Percentiles rank a stretch among this genome's conserved stretches.
Evolutionary conservation across 2,888 invertebrate genomes (phyloP).

Genomic region (Hirtodrosophila alboralis): DNA sequence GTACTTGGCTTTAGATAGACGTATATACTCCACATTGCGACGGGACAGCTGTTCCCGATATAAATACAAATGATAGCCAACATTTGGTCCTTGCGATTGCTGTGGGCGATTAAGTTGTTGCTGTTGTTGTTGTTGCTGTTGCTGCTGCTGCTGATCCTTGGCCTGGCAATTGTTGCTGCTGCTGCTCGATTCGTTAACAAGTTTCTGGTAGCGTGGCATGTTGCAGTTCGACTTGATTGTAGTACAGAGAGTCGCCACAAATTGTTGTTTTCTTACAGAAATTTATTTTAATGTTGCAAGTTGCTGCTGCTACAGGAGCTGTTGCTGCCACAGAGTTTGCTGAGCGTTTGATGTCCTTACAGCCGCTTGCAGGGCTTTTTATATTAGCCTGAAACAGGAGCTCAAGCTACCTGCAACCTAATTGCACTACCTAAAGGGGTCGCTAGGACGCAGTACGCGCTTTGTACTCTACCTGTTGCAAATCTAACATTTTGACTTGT

Average conservation of each 20-base stretch:
- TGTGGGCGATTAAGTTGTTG: conserved; percentile 21
- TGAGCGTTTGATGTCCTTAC: conserved; percentile 47
- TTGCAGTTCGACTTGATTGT: conserved; percentile 21
- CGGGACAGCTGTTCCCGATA: conserved; percentile 69
- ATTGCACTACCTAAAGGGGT: no score
- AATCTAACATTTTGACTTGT: conserved; percentile 52
- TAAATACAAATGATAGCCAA: conserved; percentile 68
- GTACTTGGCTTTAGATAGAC: conserved; percentile 69
- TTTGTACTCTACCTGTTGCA: conserved; percentile 20
- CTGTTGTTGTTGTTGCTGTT: conserved; percentile 17
- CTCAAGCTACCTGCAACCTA: conserved; percentile 16
- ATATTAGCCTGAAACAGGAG: conserved; percentile 18
- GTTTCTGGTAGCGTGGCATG: conserved; percentile 63
- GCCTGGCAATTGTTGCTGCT: conserved; percentile 17
- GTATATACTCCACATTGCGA: conserved; percentile 62
- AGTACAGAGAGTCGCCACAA: conserved; percentile 10
- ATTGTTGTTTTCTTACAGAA: conserved; percentile 4
- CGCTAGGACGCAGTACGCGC: no score
- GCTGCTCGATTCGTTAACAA: conserved; percentile 52
- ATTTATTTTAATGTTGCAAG: conserved; percentile 4
- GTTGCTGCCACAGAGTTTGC: conserved; percentile 35
- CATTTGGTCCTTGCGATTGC: conserved; percentile 32
- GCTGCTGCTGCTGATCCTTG: conserved; percentile 30
- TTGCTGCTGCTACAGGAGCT: conserved; percentile 20
- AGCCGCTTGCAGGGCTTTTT: conserved; percentile 33